phyloP scores from a whole-genome alignment of 2,797 vertebrate genomes.

The Gymnodraco acuticeps region DNA sequence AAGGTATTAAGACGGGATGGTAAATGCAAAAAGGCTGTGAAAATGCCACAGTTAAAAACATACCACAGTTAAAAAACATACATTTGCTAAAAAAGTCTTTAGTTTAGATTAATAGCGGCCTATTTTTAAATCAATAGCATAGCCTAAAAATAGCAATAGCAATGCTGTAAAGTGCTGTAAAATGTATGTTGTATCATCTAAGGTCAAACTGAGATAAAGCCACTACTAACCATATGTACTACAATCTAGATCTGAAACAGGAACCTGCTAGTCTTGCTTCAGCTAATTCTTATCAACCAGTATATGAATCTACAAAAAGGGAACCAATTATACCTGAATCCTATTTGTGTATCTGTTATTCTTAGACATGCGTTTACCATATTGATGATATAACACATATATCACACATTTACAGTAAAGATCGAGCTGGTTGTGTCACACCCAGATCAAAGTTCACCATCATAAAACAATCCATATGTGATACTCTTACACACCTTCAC shows the following conservation, averaged over 20 bases:
- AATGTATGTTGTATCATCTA: background rate
- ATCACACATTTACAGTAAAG: background rate
- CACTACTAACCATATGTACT: no score
- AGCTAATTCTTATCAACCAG: background rate
- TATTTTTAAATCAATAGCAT: background rate
- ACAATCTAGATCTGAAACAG: background rate
- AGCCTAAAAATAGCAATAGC: background rate
- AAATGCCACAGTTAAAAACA: background rate
- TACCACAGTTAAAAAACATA: background rate
- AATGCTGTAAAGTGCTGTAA: background rate
- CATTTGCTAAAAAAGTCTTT: background rate
- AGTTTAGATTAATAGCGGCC: background rate
- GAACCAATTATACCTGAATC: background rate
- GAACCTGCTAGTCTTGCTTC: background rate
- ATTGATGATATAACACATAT: no score
- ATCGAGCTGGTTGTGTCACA: slow-evolving; percentile 23
- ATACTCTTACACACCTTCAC: slow-evolving; percentile 13
- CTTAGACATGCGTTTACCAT: background rate
- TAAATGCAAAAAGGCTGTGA: slow-evolving; percentile 3
- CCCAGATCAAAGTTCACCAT: slow-evolving; percentile 36
- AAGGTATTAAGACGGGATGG: background rate
- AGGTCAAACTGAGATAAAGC: background rate
- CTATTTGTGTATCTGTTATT: background rate
- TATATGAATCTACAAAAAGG: background rate
- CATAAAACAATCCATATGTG: slow-evolving; percentile 20